Percentiles rank a stretch among this genome's conserved stretches.
Evolutionary conservation across 2,888 invertebrate genomes (phyloP).

Genomic region (Xanthia togata): DNA sequence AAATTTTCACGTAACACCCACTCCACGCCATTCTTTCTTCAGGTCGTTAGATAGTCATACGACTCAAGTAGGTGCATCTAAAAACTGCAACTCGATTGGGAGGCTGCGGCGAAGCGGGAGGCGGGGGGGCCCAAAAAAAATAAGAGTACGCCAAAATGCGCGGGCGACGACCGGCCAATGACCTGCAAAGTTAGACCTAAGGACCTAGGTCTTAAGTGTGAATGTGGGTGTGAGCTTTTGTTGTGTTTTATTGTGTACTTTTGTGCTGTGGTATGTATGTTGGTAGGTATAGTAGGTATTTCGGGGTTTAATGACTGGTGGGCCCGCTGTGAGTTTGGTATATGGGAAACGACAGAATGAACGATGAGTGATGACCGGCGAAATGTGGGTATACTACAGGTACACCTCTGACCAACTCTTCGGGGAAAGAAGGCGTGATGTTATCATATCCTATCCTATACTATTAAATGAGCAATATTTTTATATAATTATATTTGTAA

Average conservation of each 20-base stretch:
- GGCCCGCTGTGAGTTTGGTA: conserved; percentile 21
- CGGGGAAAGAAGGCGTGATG: no score
- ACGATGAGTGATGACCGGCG: no score
- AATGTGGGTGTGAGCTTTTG: conserved; percentile 60
- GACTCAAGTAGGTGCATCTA: conserved; percentile 89
- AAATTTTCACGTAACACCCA: neutral
- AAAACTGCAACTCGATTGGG: conserved; percentile 89
- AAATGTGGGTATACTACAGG: no score
- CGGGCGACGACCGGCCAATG: conserved; percentile 88
- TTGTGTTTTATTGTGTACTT: conserved; percentile 52
- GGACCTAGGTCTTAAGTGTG: conserved; percentile 72
- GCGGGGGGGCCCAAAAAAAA: conserved; percentile 74
- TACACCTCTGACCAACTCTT: no score
- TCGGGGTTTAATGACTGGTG: conserved; percentile 61
- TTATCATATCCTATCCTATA: no score
- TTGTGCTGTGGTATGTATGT: conserved; percentile 31
- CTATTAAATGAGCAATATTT: no score
- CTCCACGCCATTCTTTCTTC: conserved; percentile 74
- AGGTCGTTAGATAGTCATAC: conserved; percentile 88
- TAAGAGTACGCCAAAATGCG: conserved; percentile 82
- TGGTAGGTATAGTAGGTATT: conserved; percentile 46
- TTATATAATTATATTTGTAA: no score
- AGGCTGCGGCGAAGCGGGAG: conserved; percentile 71
- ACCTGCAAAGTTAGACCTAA: conserved; percentile 80
- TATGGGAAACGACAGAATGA: conserved; percentile 16